Percentiles rank a stretch among this genome's conserved stretches.
These are phyloP conservation scores for Epinephelus lanceolatus DNA, from an alignment of 2,113 vertebrate genomes.

Conservation along the genomic window DNA sequence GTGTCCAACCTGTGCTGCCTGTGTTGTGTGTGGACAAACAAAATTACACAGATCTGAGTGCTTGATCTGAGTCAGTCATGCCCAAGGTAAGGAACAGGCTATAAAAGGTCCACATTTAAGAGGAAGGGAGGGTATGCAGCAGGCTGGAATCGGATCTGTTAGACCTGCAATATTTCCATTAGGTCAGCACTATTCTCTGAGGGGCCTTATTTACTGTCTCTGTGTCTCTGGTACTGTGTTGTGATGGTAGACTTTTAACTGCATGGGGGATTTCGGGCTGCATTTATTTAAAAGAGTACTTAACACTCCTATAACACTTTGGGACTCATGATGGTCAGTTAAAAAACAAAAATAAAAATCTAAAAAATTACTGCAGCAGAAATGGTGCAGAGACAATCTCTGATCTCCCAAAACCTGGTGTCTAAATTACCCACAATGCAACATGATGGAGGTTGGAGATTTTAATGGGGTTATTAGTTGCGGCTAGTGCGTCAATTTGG, in stretches of 20 bases:
- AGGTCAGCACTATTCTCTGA: background rate
- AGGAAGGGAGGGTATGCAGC: background rate
- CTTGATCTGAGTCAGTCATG: background rate
- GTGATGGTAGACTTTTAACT: background rate
- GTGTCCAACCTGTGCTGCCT: constrained; percentile 14
- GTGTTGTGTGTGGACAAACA: background rate
- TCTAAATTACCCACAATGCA: too few relatives aligned
- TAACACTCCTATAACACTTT: background rate
- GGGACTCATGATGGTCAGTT: background rate
- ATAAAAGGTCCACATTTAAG: background rate
- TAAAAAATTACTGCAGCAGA: background rate
- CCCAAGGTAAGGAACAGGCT: background rate
- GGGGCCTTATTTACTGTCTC: background rate
- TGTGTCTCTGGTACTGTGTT: background rate
- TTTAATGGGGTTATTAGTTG: too few relatives aligned
- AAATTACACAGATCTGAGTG: background rate
- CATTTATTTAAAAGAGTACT: background rate
- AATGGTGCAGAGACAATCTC: too few relatives aligned
- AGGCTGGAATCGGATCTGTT: background rate
- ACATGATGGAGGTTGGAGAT: too few relatives aligned
- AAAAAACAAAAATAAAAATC: background rate
- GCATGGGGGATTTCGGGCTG: background rate
- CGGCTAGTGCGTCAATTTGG: too few relatives aligned
- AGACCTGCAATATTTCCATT: background rate
- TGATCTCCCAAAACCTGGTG: too few relatives aligned